Percentiles rank a stretch among this genome's conserved stretches.
Evolutionary conservation across 2,888 invertebrate species (phyloP).

Genomic region (Pyrrhosoma nymphula): DNA sequence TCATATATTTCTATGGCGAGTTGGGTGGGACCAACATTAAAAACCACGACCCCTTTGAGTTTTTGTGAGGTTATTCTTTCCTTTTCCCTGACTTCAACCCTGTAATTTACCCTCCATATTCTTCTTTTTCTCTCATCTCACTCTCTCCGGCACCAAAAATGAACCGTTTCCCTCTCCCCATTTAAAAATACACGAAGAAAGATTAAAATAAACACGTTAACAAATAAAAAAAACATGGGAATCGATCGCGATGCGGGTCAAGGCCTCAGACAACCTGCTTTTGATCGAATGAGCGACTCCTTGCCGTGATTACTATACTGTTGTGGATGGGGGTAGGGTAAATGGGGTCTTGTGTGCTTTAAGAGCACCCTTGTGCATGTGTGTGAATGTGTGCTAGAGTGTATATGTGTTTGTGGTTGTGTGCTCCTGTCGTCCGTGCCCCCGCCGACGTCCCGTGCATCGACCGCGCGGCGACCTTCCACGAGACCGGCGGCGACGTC

Average conservation of each 20-base stretch:
- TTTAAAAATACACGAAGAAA: neutral
- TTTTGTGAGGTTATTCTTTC: neutral
- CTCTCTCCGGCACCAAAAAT: neutral
- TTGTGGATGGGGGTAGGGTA: too few species aligned
- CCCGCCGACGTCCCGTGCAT: neutral
- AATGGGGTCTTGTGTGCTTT: too few species aligned
- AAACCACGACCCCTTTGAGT: neutral
- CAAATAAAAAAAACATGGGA: neutral
- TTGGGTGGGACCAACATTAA: neutral
- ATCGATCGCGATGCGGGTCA: neutral
- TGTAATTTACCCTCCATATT: neutral
- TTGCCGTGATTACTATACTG: neutral
- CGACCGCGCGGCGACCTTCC: neutral
- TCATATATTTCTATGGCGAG: too few species aligned
- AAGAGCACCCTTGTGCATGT: too few species aligned
- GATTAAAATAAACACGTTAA: neutral
- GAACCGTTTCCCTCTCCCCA: neutral
- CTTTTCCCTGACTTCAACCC: neutral
- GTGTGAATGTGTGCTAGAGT: too few species aligned
- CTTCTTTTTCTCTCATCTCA: neutral
- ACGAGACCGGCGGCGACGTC: neutral
- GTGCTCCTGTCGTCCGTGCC: too few species aligned
- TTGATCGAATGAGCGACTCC: constrained; percentile 28
- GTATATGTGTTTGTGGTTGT: too few species aligned
- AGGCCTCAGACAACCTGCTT: neutral